phyloP scores from a whole-genome alignment of 1,140 invertebrate genomes.

The Atta texana region DNA sequence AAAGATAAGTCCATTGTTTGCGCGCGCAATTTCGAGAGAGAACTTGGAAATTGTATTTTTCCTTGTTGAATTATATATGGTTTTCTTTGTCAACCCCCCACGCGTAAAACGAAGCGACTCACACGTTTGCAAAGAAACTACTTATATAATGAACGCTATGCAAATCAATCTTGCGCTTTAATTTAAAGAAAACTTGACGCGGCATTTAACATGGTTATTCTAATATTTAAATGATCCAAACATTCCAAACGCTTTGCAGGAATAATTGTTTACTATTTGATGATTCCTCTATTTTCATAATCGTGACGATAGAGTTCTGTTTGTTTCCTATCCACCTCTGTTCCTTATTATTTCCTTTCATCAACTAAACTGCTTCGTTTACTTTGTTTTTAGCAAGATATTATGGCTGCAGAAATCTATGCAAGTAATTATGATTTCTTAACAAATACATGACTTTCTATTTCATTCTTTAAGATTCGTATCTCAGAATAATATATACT shows the following conservation, averaged over 20 bases:
- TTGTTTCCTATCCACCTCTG: neutral
- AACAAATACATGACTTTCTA: neutral
- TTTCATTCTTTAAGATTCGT: conserved; percentile 1
- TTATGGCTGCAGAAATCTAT: neutral
- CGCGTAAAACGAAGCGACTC: neutral
- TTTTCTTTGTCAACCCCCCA: neutral
- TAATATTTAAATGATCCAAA: too few species aligned
- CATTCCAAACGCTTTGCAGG: neutral
- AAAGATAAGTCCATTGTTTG: neutral
- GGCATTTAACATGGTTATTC: neutral
- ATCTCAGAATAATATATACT: neutral
- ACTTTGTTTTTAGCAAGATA: conserved; percentile 3
- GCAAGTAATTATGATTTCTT: neutral
- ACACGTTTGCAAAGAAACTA: neutral
- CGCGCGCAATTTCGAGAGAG: neutral
- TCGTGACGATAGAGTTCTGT: neutral
- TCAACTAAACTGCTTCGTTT: neutral
- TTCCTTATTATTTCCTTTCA: neutral
- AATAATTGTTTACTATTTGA: neutral
- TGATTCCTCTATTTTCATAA: neutral
- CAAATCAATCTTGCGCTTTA: neutral
- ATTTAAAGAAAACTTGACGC: neutral
- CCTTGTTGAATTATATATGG: neutral
- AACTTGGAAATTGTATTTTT: neutral
- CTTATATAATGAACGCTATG: neutral